Evolutionary conservation across 2,797 vertebrate species (phyloP).

Genomic region (Eulemur rubriventer): DNA sequence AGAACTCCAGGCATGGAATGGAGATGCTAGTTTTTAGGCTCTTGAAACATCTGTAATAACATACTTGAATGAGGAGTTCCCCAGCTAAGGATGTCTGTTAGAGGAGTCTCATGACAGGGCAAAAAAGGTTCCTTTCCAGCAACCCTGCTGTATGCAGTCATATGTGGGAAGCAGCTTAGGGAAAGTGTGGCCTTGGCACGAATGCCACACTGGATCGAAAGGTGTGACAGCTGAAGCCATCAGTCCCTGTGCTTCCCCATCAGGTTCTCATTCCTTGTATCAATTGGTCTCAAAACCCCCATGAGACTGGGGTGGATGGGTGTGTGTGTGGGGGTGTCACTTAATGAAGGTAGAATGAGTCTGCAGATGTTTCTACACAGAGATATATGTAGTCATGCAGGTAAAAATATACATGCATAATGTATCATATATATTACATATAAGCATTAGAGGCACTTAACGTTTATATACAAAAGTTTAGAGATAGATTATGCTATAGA

Average conservation of each 20-base stretch:
- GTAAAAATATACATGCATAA: not conserved
- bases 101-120: not conserved
- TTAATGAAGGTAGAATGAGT: not conserved
- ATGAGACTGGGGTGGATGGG: not conserved
- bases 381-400: not conserved
- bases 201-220: not conserved
- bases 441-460: not conserved
- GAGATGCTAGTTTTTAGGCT: not conserved
- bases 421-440: not conserved
- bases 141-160: not conserved
- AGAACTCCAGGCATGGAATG: not conserved
- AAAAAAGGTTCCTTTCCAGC: not conserved
- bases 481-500: not conserved
- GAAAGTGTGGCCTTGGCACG: not conserved
- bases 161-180: not conserved
- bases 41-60: not conserved
- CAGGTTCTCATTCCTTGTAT: not conserved
- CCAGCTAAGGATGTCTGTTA: not conserved
- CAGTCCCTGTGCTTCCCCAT: not conserved
- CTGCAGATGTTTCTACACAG: not conserved
- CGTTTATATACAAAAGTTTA: not conserved
- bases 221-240: not conserved
- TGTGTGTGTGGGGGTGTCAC: not conserved
- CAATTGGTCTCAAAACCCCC: not conserved
- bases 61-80: not conserved